Evolutionary conservation across 2,797 vertebrate genomes (phyloP).

Genomic region (Menidia menidia): DNA sequence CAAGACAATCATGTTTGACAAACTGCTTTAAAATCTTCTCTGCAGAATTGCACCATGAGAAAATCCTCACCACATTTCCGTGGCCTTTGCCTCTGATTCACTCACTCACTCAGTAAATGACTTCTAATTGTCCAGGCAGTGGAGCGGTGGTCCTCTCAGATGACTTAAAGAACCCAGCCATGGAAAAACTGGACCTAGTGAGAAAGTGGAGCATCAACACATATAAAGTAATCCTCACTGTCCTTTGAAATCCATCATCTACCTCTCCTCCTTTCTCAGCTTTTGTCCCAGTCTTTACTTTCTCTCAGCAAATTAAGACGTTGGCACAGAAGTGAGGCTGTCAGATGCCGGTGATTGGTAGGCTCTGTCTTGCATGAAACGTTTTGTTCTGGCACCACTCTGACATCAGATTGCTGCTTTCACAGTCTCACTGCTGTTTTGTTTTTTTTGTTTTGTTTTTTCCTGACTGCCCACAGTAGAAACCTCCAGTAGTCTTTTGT

Average conservation of each 20-base stretch:
- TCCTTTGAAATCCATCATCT: constrained; percentile 21
- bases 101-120: constrained; percentile 50
- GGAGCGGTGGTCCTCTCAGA: constrained; percentile 93
- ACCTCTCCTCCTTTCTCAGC: constrained; percentile 3
- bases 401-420: constrained; percentile 1
- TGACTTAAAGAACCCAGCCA: constrained; percentile 94
- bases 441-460: background rate
- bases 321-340: constrained; percentile 22
- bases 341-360: background rate
- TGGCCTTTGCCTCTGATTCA: constrained; percentile 15
- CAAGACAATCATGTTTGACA: background rate
- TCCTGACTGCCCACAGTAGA: background rate
- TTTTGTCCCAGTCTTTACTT: constrained; percentile 1
- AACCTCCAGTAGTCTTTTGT: background rate
- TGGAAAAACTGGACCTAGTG: constrained; percentile 97
- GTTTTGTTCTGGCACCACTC: constrained; percentile 6
- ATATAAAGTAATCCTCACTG: constrained; percentile 89
- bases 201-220: constrained; percentile 99
- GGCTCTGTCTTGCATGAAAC: background rate
- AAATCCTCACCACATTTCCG: background rate
- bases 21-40: background rate
- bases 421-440: background rate
- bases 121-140: constrained; percentile 71
- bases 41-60: constrained; percentile 2
- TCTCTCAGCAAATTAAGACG: constrained; percentile 16